Conservation (phyloP, 2,113 vertebrate species). For the Rhegmatorhina hoffmannsi region DNA sequence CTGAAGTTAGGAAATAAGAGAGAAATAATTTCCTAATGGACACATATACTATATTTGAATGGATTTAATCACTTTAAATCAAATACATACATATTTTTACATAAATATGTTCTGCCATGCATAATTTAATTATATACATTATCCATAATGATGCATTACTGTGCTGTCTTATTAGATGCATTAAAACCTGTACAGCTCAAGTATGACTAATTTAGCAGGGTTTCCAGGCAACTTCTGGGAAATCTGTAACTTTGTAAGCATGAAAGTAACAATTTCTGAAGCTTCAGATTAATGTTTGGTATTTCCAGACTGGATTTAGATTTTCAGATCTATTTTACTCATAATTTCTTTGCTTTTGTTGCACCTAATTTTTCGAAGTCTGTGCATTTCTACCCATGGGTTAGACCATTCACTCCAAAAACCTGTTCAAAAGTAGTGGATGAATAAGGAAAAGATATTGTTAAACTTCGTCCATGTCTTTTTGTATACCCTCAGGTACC, state of each 20-base stretch:
- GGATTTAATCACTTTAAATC: neutral
- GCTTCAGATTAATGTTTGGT: neutral
- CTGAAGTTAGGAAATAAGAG: neutral
- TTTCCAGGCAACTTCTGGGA: slow-evolving; percentile 9
- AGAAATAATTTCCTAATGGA: neutral
- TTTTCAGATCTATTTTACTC: neutral
- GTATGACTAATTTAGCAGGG: neutral
- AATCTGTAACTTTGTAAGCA: neutral
- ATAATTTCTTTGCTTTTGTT: neutral
- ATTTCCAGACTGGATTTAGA: neutral
- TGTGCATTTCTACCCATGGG: neutral
- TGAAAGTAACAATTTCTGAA: neutral
- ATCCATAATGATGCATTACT: neutral
- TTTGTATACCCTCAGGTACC: neutral
- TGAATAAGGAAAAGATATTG: neutral
- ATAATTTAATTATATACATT: neutral
- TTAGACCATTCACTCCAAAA: neutral
- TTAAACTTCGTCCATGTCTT: neutral
- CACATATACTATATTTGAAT: neutral
- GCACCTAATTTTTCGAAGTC: neutral
- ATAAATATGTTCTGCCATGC: neutral
- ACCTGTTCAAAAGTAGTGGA: neutral
- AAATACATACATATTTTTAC: neutral
- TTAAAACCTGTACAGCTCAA: neutral
- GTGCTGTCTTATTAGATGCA: neutral